Conservation (phyloP, 2,797 vertebrate genomes). For the Eidolon dupreanum region DNA sequence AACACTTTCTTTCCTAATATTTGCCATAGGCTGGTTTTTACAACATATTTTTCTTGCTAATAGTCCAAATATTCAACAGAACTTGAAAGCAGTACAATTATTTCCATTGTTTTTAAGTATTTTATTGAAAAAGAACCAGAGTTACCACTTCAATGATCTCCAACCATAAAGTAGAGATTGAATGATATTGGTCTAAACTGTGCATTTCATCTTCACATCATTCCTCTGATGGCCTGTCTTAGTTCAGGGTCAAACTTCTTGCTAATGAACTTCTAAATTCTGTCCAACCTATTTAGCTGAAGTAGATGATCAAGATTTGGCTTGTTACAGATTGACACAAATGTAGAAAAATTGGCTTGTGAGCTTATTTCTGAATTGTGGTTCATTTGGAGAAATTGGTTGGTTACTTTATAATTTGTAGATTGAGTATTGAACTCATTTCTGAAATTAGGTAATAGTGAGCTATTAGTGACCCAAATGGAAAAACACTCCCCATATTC, state of each 20-base stretch:
- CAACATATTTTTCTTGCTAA: not conserved
- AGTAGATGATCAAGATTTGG: not conserved
- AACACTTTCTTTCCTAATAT: not conserved
- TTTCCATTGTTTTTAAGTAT: not conserved
- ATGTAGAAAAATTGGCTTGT: not conserved
- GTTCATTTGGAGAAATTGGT: conserved; percentile 11
- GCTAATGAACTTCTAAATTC: conserved; percentile 31
- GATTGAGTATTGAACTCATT: conserved; percentile 65
- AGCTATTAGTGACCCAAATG: conserved; percentile 73
- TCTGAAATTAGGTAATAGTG: conserved; percentile 58
- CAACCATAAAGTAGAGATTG: not conserved
- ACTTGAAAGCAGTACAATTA: not conserved
- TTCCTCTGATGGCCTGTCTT: not conserved
- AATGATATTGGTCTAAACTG: not conserved
- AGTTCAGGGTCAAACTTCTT: not conserved
- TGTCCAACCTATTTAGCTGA: not conserved
- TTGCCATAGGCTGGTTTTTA: not conserved
- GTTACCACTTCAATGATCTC: not conserved
- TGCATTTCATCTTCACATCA: not conserved
- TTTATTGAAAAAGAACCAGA: conserved; percentile 28
- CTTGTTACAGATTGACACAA: conserved; percentile 22
- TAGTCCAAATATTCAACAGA: conserved; percentile 28
- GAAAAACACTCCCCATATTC: conserved; percentile 59
- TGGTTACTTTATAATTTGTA: conserved; percentile 36
- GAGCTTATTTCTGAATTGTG: not conserved